Evolutionary conservation across 2,888 invertebrate genomes (phyloP).

Genomic region (Smittia sp.): DNA sequence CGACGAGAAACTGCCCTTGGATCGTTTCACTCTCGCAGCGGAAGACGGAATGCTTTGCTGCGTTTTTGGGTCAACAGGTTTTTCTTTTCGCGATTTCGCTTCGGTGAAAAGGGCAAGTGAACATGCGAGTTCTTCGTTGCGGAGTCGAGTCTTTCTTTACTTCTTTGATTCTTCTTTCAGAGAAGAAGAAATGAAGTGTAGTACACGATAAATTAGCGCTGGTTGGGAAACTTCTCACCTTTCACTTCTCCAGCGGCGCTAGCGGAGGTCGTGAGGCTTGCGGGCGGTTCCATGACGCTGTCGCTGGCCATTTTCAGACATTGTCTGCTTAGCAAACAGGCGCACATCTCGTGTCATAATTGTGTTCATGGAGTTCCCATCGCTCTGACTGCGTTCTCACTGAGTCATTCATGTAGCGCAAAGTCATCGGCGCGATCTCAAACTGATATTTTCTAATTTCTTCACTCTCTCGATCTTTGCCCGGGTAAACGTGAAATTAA

Average conservation of each 20-base stretch:
- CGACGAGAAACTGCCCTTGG: background rate
- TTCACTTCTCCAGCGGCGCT: background rate
- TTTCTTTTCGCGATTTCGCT: background rate
- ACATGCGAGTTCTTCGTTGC: background rate
- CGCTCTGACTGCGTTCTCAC: background rate
- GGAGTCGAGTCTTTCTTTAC: background rate
- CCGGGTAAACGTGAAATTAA: background rate
- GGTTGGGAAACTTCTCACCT: conserved; percentile 1
- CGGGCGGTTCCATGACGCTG: too few species aligned
- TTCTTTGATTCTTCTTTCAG: background rate
- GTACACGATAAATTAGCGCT: conserved; percentile 1
- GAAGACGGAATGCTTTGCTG: background rate
- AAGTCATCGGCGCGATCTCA: background rate
- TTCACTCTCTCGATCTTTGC: background rate
- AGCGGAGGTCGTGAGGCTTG: background rate
- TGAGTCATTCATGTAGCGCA: background rate
- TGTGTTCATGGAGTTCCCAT: background rate
- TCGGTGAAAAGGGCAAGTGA: conserved; percentile 1
- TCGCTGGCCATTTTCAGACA: too few species aligned
- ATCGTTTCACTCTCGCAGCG: background rate
- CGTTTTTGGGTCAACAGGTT: conserved; percentile 1
- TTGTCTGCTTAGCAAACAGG: too few species aligned
- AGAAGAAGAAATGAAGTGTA: background rate
- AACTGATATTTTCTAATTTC: background rate
- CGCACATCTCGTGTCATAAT: too few species aligned